These are phyloP conservation scores for Xestia sexstrigata DNA, from an alignment of 2,888 invertebrate species.

Conservation along the genomic window DNA sequence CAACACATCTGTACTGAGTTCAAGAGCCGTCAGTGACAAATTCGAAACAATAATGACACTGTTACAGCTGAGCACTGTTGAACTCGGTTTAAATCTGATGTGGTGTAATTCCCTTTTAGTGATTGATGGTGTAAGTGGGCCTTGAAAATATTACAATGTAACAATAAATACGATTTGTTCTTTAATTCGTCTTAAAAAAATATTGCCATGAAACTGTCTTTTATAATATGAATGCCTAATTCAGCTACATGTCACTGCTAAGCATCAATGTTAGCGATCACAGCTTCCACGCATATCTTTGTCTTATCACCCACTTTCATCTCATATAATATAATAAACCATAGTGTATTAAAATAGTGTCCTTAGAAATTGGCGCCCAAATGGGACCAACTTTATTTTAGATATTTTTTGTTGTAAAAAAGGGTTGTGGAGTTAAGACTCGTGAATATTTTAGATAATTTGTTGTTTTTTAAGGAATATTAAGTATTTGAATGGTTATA, in stretches of 20 bases:
- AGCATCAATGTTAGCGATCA: conserved; percentile 68
- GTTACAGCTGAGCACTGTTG: not conserved
- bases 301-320: conserved; percentile 65
- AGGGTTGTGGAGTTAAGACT: conserved; percentile 89
- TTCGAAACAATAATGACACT: not conserved
- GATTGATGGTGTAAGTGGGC: not conserved
- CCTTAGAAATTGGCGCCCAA: conserved; percentile 55
- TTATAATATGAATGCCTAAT: conserved; percentile 35
- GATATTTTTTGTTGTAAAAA: conserved; percentile 68
- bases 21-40: not conserved
- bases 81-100: not conserved
- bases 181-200: not conserved
- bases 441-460: conserved; percentile 62
- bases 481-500: conserved; percentile 44
- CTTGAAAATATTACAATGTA: not conserved
- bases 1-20: not conserved
- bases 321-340: conserved; percentile 56
- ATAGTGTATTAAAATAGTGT: conserved; percentile 56
- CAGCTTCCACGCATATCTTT: conserved; percentile 69
- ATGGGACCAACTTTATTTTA: conserved; percentile 40
- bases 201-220: conserved; percentile 46
- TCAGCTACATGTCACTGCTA: conserved; percentile 60
- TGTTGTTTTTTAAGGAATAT: conserved; percentile 45
- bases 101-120: not conserved
- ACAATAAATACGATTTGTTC: not conserved